These are phyloP conservation scores for Meiosimyza decipiens DNA, from an alignment of 2,888 invertebrate genomes.

Conservation along the genomic window DNA sequence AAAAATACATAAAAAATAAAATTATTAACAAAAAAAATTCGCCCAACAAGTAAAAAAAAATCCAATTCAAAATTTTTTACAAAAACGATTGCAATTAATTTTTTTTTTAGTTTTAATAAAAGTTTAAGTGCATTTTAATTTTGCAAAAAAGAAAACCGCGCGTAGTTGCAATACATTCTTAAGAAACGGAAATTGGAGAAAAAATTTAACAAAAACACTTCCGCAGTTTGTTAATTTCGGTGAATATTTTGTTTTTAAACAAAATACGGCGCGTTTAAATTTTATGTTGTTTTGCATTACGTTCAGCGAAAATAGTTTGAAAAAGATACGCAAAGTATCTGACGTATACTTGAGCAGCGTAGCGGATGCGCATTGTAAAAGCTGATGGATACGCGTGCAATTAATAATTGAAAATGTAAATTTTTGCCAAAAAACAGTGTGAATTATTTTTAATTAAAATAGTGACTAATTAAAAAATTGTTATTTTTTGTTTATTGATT, in stretches of 20 bases:
- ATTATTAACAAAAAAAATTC: conserved; percentile 37
- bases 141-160: not conserved
- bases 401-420: conserved; percentile 7
- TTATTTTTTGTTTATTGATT: not conserved
- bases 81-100: conserved; percentile 30
- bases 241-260: not conserved
- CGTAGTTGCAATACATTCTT: not conserved
- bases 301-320: too few species aligned
- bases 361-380: not conserved
- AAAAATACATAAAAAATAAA: conserved; percentile 39
- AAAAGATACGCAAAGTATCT: not conserved
- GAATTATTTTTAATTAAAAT: not conserved
- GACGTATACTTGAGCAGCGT: conserved; percentile 8
- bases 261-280: too few species aligned
- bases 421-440: not conserved
- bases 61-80: conserved; percentile 34
- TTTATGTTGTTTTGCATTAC: too few species aligned
- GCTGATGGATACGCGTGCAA: conserved; percentile 13
- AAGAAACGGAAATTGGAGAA: not conserved
- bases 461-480: not conserved
- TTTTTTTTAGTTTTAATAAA: too few species aligned
- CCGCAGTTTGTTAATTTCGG: not conserved
- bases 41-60: conserved; percentile 28
- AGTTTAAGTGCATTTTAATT: conserved; percentile 1
- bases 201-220: not conserved